Conservation (phyloP, 2,113 vertebrate species). For the Phycodurus eques region DNA sequence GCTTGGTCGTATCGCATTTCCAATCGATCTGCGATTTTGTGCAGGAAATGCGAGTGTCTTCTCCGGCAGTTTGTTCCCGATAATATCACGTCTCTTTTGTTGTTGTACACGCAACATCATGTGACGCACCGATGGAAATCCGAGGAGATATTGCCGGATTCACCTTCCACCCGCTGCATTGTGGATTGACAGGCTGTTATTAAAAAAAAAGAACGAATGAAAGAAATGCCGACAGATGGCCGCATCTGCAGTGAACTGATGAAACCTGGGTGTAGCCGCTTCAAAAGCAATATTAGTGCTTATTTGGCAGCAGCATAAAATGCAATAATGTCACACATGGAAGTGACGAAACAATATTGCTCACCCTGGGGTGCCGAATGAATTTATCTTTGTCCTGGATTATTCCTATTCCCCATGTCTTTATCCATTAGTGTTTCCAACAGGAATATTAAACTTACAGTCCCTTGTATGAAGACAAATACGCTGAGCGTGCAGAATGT, state of each 20-base stretch:
- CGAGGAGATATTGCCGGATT: conserved; percentile 68
- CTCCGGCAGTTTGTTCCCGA: neutral
- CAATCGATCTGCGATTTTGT: conserved; percentile 30
- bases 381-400: conserved; percentile 55
- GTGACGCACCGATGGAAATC: conserved; percentile 31
- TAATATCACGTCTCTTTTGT: neutral
- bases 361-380: conserved; percentile 58
- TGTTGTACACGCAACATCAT: neutral
- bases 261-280: conserved; percentile 62
- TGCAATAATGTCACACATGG: conserved; percentile 65
- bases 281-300: conserved; percentile 72
- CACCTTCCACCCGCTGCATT: conserved; percentile 59
- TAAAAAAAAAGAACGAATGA: conserved; percentile 56
- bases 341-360: conserved; percentile 61
- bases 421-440: conserved; percentile 42
- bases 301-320: conserved; percentile 69
- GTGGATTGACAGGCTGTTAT: conserved; percentile 78
- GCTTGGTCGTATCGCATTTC: conserved; percentile 26
- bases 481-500: conserved; percentile 65
- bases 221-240: conserved; percentile 51
- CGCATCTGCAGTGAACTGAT: conserved; percentile 73
- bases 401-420: conserved; percentile 52
- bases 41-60: neutral
- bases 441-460: conserved; percentile 66
- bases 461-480: conserved; percentile 60